Base-by-base conservation (phyloP, 2,113 vertebrate species). In the Grammomys surdaster region DNA sequence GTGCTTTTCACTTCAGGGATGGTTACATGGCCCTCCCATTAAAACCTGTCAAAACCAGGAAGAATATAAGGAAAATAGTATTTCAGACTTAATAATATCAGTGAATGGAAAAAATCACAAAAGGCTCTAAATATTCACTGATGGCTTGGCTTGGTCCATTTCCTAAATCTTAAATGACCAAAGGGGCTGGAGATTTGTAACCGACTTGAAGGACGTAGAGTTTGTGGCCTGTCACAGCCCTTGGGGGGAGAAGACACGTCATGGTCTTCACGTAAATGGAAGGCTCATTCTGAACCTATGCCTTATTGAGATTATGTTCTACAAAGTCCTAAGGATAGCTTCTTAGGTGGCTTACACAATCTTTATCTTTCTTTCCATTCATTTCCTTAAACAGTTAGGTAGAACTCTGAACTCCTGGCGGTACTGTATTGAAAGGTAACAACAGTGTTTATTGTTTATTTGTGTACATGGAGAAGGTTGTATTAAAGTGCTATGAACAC, bases 1-100 rank as follows among this genome's bases (percentile, higher is more conserved):
- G 96, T 88, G 76, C 96, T 95, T 91, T 48, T 94, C 19, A 16
- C 73, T 43, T 90, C 36, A 43, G 77, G 95, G 69, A 14, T 78
- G 90, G 93, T 96, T 96, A 81, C 31, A 4, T 43, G 40, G 17
- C 19, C 36, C 14, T 56, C 60, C 48, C 28, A 51, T 51, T 95
- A 58, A 63, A 92, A 56, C 72, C 54, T 58, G 28, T 36, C 22
- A 28, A 65, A 28, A 10, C 12, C 24, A 28, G 2, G 26, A 80
- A 14, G n/a, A 88, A 40, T 67, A 2, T n/a, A 33, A 72, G 11
- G 56, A 84, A 56, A 93, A 31, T 36, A 5, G 43, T 48, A n/a
- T 76, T 84, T 91, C 13, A 22, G 93, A 36, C 36, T 95, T 67
- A 17, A 12, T 81, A 20, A 46, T 56, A 9, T 80, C n/a, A 26